Evolutionary conservation across 1,140 invertebrate genomes (phyloP), one percentile per base, ranked within the genome.

Genomic region (Drosophila busckii): DNA sequence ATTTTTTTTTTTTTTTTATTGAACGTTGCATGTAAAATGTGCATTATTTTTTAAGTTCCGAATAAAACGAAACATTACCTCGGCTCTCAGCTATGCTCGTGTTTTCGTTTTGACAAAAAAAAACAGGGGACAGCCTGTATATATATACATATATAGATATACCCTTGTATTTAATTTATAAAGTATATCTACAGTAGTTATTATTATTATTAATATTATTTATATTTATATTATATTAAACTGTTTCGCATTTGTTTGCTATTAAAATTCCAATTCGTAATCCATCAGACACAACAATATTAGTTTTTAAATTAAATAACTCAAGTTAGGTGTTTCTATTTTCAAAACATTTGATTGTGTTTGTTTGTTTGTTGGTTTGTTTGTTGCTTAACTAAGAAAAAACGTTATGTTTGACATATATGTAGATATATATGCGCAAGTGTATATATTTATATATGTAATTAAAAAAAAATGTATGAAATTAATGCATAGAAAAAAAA

Each of bases 141-240:
- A 48, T 63, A 63, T 70, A 64, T 69, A 41, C 53, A 70, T 49
- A 32, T 56, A 26, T 34, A 52, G 54, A 49, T 64, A 59, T 63
- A 63, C 53, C 45, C 50, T 63, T 49, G 42, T 67, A 67, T 67
- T 62, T 63, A 67, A 71, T 80, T 65, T 71, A 80, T 80, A n/a
- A n/a, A n/a, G 73, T 80, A 80, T 80, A 80, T 80, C 73, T 80
- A 80, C 75, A 80, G 29, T 80, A 80, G 68, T 71, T 80, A 80
- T 73, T 82, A 80, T 76, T 70, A 71, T 67, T 67, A 67, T 67
- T 63, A 63, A 73, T 71, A 70, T 71, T 71, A 78, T 70, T 61
- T 78, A 60, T 78, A 73, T 66, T 69, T 69, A 62, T 55, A 55
- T 54, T 73, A 17, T 60, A 37, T 54, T 53, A 59, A 59, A 19